phyloP scores from a whole-genome alignment of 2,797 vertebrate species.

The Esox masquinongy region DNA sequence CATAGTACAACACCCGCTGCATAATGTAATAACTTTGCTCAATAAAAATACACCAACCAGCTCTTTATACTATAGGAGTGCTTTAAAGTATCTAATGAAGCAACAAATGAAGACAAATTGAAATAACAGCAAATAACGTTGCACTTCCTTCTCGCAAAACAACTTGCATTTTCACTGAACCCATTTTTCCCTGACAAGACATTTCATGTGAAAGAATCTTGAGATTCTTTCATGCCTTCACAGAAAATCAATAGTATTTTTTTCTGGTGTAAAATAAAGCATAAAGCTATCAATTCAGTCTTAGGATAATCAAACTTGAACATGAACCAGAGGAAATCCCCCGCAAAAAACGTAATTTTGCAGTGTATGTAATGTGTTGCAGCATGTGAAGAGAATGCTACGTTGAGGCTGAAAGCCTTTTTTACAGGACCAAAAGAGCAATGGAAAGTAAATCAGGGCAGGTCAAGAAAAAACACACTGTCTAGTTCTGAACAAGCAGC shows the following conservation, averaged over 20 bases:
- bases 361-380: conserved; percentile 32
- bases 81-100: conserved; percentile 50
- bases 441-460: conserved; percentile 51
- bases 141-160: conserved; percentile 37
- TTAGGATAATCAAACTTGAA: conserved; percentile 47
- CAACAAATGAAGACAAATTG: conserved; percentile 50
- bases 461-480: conserved; percentile 46
- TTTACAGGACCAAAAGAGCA: conserved; percentile 47
- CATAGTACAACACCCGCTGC: conserved; percentile 57
- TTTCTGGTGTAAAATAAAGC: conserved; percentile 56
- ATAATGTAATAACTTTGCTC: conserved; percentile 54
- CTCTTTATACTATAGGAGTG: conserved; percentile 68
- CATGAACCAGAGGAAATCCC: conserved; percentile 43
- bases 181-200: conserved; percentile 23
- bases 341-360: conserved; percentile 24
- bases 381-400: conserved; percentile 57
- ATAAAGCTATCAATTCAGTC: conserved; percentile 56
- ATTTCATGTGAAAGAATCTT: conserved; percentile 34
- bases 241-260: conserved; percentile 44
- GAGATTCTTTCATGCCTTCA: conserved; percentile 29
- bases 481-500: conserved; percentile 62
- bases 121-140: conserved; percentile 10
- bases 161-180: conserved; percentile 50
- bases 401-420: conserved; percentile 52
- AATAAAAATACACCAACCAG: conserved; percentile 46